Percentiles rank a stretch among this genome's conserved stretches.
Conservation (phyloP, 2,797 vertebrate genomes). For the Enteromius afrohamiltoni region DNA sequence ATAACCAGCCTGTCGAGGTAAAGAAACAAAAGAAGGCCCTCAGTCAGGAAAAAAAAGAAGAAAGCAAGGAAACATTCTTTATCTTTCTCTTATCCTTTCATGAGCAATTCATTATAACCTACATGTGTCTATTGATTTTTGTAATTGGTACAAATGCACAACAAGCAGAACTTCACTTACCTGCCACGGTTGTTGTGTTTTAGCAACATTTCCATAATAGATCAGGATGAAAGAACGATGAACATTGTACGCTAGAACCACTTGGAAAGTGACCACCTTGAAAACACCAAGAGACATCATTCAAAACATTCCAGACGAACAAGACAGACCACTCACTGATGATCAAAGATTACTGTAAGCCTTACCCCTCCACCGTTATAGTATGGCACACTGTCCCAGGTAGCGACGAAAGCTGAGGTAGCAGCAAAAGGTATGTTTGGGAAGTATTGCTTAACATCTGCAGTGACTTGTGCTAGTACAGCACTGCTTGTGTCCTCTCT, state of each 20-base stretch:
- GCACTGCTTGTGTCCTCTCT: slow-evolving; percentile 22
- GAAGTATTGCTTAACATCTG: slow-evolving; percentile 6
- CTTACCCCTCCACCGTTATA: slow-evolving; percentile 12
- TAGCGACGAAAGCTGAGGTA: slow-evolving; percentile 39
- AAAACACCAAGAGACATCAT: too few species aligned
- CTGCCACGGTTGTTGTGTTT: not conserved
- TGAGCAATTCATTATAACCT: not conserved
- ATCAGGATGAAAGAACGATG: too few species aligned
- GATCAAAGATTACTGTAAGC: too few species aligned
- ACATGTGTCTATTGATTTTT: not conserved
- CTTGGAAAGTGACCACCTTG: too few species aligned
- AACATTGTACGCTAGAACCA: too few species aligned
- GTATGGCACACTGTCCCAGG: slow-evolving; percentile 22
- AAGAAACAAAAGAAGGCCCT: not conserved
- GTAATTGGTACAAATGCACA: not conserved
- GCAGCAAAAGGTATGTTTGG: not conserved
- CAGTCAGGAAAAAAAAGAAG: not conserved
- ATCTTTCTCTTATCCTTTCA: too few species aligned
- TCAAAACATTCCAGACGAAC: too few species aligned
- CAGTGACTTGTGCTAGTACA: not conserved
- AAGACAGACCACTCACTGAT: too few species aligned
- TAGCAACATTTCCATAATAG: too few species aligned
- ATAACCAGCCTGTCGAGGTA: slow-evolving; percentile 25
- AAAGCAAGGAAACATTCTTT: not conserved
- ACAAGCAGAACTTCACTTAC: not conserved